phyloP scores from a whole-genome alignment of 1,140 invertebrate species.

The Samia ricini region DNA sequence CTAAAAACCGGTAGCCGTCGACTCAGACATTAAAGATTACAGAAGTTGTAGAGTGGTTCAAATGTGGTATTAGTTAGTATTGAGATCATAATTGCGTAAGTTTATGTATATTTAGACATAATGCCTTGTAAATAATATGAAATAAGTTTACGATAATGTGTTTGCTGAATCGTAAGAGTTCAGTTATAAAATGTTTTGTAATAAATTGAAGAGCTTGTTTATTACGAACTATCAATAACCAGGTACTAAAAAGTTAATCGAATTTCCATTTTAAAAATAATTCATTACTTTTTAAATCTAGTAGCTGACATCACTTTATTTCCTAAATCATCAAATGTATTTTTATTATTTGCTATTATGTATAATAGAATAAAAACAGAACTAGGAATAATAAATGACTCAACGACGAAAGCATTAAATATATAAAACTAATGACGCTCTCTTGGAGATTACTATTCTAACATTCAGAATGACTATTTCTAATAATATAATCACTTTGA shows the following conservation, averaged over 20 bases:
- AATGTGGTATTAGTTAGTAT: background rate
- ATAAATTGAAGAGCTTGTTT: background rate
- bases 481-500: background rate
- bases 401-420: too few species aligned
- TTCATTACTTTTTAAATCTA: too few species aligned
- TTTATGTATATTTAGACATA: slow-evolving; percentile 1
- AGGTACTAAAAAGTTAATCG: background rate
- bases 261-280: background rate
- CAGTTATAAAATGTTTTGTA: background rate
- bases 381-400: too few species aligned
- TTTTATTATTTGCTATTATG: too few species aligned
- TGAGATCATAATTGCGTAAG: slow-evolving; percentile 8
- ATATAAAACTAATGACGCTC: background rate
- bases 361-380: too few species aligned
- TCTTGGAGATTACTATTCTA: background rate
- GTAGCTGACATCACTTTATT: too few species aligned
- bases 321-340: too few species aligned
- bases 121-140: background rate
- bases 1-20: slow-evolving; percentile 74
- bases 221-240: background rate
- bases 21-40: slow-evolving; percentile 68
- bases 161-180: background rate
- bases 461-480: background rate
- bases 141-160: background rate
- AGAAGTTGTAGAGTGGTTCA: slow-evolving; percentile 48